phyloP scores from a whole-genome alignment of 2,113 vertebrate genomes.

The Oxygymnocypris stewartii region DNA sequence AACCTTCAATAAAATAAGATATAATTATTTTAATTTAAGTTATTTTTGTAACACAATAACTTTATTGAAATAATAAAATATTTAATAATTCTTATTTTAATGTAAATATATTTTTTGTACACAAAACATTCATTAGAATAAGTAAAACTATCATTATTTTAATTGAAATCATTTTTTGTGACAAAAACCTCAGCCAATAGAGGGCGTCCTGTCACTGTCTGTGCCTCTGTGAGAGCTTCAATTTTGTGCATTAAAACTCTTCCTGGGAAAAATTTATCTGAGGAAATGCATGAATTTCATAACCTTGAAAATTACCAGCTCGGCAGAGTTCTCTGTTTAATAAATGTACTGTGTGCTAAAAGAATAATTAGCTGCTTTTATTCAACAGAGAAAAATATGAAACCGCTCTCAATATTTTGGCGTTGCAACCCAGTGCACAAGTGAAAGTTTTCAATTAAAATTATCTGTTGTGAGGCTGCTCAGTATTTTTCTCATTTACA shows the following conservation, averaged over 20 bases:
- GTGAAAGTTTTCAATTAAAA: slow-evolving; percentile 68
- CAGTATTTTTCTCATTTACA: slow-evolving; percentile 34
- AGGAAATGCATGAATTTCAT: slow-evolving; percentile 44
- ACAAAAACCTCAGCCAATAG: slow-evolving; percentile 42
- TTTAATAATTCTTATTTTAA: no score
- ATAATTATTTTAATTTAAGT: not conserved
- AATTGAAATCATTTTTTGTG: not conserved
- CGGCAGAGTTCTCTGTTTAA: slow-evolving; percentile 49
- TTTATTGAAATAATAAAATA: not conserved
- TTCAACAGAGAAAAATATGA: slow-evolving; percentile 60
- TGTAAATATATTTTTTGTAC: not conserved
- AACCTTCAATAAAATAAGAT: not conserved
- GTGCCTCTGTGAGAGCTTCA: not conserved
- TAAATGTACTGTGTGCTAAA: slow-evolving; percentile 55
- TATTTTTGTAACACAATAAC: not conserved
- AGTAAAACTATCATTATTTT: not conserved
- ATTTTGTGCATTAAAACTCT: slow-evolving; percentile 30
- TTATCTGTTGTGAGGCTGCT: slow-evolving; percentile 56
- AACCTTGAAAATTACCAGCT: slow-evolving; percentile 49
- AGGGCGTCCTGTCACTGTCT: slow-evolving; percentile 53
- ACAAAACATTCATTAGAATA: not conserved
- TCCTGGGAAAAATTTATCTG: slow-evolving; percentile 38
- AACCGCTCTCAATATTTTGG: slow-evolving; percentile 60
- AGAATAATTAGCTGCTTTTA: slow-evolving; percentile 58
- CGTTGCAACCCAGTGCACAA: slow-evolving; percentile 61